Percentiles rank a stretch among this genome's conserved stretches.
These are phyloP conservation scores for Urocitellus parryii DNA, from an alignment of 2,113 vertebrate species.

Conservation along the genomic window DNA sequence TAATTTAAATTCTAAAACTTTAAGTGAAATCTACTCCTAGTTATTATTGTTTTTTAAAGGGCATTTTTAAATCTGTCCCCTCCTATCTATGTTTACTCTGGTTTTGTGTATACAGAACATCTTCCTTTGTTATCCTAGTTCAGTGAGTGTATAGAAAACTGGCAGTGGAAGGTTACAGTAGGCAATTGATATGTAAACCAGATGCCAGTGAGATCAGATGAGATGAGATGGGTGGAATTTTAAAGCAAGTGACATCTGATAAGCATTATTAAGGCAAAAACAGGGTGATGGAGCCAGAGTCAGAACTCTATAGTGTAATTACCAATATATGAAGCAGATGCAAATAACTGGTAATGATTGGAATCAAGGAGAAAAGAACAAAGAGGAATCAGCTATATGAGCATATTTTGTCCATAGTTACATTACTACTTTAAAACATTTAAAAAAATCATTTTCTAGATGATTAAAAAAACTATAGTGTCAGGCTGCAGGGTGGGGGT, in stretches of 20 bases:
- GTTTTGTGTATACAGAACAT: neutral
- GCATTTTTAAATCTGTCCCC: neutral
- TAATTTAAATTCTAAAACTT: conserved; percentile 49
- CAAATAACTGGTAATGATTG: neutral
- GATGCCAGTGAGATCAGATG: neutral
- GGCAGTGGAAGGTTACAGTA: neutral
- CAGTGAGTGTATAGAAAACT: neutral
- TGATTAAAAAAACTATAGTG: neutral
- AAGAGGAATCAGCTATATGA: neutral
- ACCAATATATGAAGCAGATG: neutral
- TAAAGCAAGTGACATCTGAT: neutral
- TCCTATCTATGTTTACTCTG: neutral
- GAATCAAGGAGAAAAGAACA: neutral
- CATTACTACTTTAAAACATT: conserved; percentile 6
- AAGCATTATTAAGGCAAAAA: neutral
- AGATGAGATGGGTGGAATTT: neutral
- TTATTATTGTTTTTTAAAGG: conserved; percentile 48
- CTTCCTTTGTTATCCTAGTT: conserved; percentile 5
- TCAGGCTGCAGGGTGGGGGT: no score
- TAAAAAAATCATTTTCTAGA: neutral
- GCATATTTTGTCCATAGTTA: conserved; percentile 9
- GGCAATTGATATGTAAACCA: neutral
- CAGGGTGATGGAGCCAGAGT: neutral
- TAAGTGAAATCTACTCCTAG: conserved; percentile 61
- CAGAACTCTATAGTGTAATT: neutral